Base-by-base conservation (phyloP, 1,140 invertebrate genomes). In the Spodoptera frugiperda region DNA sequence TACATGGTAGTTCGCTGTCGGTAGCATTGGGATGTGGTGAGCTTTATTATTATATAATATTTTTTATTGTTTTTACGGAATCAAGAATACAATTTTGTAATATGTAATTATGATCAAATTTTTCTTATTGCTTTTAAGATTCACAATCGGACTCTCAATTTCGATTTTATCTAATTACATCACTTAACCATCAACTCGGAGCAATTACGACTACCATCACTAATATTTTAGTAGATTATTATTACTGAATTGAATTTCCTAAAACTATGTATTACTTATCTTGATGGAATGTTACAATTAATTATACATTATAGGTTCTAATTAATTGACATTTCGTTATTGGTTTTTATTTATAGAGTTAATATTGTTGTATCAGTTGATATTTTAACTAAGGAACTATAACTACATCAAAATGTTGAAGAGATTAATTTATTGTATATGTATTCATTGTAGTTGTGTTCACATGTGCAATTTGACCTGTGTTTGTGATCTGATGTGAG, bases 341-440 rank as follows among this genome's bases (percentile, higher is more conserved):
- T 89, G 84, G 83, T 91, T 93, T 39, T 92, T 92, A 86, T 89
- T 89, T 89, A 84, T 85, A 87, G 78, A 80, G 82, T 82, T 87
- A 84, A 74, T 84, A 85, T 89, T 91, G 86, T 89, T 91, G 82
- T 87, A 88, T 89, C 86, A 88, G 82, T 90, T 93, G 92, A 93
- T 93, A 93, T 92, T 93, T 91, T 90, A 82, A 84, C 86, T 92
- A 89, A 84, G 87, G 80, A 82, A 84, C 85, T 82, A 84, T 85
- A 84, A 83, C 82, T 91, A 89, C 87, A 90, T 91, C 83, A 88
- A 87, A 75, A 63, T 85, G 82, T 86, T 82, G 73, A 90, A 88
- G 92, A 93, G 92, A 93, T 92, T 93, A 92, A 91, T 91, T 92
- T 92, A 93, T 91, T 92, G 80, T 87, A 84, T 86, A 86, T 86